Evolutionary conservation across 37 sponge, comb jelly and placozoan species (phyloP).

Genomic region (Tethya wilhelma): DNA sequence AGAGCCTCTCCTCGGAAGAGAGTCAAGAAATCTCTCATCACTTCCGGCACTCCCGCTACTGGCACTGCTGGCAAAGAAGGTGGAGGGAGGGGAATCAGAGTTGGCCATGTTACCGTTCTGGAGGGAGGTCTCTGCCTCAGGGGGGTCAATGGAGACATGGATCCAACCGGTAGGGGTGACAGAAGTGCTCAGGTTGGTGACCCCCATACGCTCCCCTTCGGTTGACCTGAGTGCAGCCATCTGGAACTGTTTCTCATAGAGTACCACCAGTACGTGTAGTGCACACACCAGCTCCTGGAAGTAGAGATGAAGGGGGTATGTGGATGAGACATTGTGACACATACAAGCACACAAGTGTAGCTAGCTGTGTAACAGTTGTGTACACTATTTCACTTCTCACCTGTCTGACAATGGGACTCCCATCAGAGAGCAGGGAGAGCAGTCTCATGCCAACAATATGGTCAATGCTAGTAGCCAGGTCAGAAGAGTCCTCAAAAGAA

Average conservation of each 20-base stretch:
- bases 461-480: conserved; percentile 75
- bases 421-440: conserved; percentile 71
- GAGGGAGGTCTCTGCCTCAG: conserved; percentile 21
- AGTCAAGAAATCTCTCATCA: conserved; percentile 27
- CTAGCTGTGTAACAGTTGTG: not conserved
- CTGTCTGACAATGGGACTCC: conserved; percentile 83
- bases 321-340: not conserved
- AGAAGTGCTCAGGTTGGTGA: conserved; percentile 57
- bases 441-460: conserved; percentile 68
- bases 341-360: not conserved
- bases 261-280: conserved; percentile 72
- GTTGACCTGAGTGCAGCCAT: conserved; percentile 64
- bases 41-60: conserved; percentile 25
- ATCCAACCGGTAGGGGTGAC: conserved; percentile 81
- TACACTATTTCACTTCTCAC: conserved; percentile 38
- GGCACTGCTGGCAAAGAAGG: not conserved
- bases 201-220: conserved; percentile 19
- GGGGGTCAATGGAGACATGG: conserved; percentile 53
- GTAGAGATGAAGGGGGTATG: not conserved
- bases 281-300: conserved; percentile 87
- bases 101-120: not conserved
- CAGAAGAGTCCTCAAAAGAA: conserved; percentile 50
- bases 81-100: conserved; percentile 2
- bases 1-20: conserved; percentile 31
- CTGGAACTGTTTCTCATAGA: conserved; percentile 86